phyloP scores from a whole-genome alignment of 2,888 invertebrate species.

The Chymomyza amoena region DNA sequence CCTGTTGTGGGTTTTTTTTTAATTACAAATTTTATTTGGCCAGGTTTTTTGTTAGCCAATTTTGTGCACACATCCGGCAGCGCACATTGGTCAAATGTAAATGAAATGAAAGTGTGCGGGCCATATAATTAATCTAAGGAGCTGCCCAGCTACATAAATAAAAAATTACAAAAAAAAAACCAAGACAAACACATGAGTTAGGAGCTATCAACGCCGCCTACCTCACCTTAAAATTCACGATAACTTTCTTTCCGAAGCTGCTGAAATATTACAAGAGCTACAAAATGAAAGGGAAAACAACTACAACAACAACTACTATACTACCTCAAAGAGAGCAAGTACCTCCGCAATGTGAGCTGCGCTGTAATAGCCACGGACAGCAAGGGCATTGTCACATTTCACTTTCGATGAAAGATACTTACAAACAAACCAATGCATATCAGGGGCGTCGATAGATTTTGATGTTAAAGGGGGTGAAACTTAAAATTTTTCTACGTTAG shows the following conservation, averaged over 20 bases:
- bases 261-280: slow-evolving; percentile 23
- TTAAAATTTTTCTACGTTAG: no score
- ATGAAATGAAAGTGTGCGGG: neutral
- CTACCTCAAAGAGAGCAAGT: slow-evolving; percentile 2
- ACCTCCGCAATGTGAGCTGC: slow-evolving; percentile 7
- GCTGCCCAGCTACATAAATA: neutral
- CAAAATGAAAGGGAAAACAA: slow-evolving; percentile 59
- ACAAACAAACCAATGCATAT: slow-evolving; percentile 12
- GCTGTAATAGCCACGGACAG: slow-evolving; percentile 13
- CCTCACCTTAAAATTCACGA: neutral
- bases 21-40: neutral
- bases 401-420: slow-evolving; percentile 55
- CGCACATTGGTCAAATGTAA: neutral
- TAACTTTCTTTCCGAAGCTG: slow-evolving; percentile 43
- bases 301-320: no score
- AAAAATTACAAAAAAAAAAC: neutral
- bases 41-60: neutral
- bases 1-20: slow-evolving; percentile 2
- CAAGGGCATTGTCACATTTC: slow-evolving; percentile 69
- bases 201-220: neutral
- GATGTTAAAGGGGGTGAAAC: no score
- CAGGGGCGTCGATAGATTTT: no score
- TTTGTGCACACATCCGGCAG: slow-evolving; percentile 32
- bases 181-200: neutral
- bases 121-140: neutral